These are phyloP conservation scores for Picathartes gymnocephalus DNA, from an alignment of 2,113 vertebrate species.

Conservation along the genomic window DNA sequence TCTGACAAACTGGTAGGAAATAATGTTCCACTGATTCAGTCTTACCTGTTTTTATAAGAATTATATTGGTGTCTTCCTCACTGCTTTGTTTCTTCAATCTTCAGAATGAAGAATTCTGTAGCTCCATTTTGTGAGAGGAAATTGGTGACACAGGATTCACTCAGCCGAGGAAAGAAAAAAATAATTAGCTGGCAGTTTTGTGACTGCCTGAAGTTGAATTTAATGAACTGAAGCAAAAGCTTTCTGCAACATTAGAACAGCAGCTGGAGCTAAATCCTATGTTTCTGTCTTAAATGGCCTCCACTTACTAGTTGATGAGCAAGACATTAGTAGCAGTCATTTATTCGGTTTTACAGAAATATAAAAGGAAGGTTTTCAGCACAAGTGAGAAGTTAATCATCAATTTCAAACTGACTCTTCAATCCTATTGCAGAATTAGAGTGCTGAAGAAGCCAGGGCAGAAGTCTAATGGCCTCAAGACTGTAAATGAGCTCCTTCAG, in stretches of 20 bases:
- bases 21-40: background rate
- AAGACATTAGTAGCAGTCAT: constrained; percentile 11
- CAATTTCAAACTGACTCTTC: background rate
- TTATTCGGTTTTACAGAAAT: constrained; percentile 31
- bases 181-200: constrained; percentile 31
- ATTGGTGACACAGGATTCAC: background rate
- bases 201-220: constrained; percentile 59
- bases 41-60: background rate
- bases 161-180: background rate
- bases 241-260: constrained; percentile 64
- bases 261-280: constrained; percentile 28
- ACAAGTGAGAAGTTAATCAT: background rate
- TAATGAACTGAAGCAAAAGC: constrained; percentile 59
- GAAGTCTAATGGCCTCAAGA: background rate
- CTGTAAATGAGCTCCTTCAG: background rate
- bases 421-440: background rate
- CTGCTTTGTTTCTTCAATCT: background rate
- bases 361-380: background rate
- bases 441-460: background rate
- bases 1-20: background rate
- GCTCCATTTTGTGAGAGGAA: background rate
- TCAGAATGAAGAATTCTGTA: background rate
- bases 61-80: background rate
- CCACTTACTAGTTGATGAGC: constrained; percentile 42
- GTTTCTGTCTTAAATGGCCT: constrained; percentile 16